Evolutionary conservation across 2,113 vertebrate species (phyloP).

Genomic region (Coregonus clupeaformis): DNA sequence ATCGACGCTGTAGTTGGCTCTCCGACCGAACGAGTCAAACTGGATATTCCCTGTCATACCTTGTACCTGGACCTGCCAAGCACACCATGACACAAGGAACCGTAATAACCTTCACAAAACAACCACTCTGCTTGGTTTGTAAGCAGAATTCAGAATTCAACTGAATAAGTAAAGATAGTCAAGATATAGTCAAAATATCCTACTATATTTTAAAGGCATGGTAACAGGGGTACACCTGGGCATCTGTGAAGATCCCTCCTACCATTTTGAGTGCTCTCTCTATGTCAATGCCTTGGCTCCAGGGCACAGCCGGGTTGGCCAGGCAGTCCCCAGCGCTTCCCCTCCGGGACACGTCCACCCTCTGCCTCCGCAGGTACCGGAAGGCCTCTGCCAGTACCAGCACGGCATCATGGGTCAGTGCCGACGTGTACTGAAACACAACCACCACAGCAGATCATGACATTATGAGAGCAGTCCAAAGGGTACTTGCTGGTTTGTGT

Average conservation of each 20-base stretch:
- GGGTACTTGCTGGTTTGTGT: too few species aligned
- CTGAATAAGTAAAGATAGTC: too few species aligned
- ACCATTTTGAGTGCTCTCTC: conserved; percentile 99
- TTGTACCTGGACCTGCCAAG: conserved; percentile 89
- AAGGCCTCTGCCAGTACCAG: conserved; percentile 95
- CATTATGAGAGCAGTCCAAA: too few species aligned
- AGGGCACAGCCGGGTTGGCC: conserved; percentile 95
- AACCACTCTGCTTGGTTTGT: too few species aligned
- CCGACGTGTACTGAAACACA: conserved; percentile 89
- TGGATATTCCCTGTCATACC: conserved; percentile 99
- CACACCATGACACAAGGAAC: conserved; percentile 11
- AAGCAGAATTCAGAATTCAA: too few species aligned
- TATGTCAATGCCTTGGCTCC: conserved; percentile 99
- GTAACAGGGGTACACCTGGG: too few species aligned
- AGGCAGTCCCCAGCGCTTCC: conserved; percentile 96
- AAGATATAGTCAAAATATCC: too few species aligned
- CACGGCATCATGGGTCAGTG: conserved; percentile 92
- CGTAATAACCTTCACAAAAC: background rate
- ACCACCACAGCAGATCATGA: background rate
- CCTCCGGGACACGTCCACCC: conserved; percentile 93
- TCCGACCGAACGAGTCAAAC: conserved; percentile 94
- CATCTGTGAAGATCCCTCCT: conserved; percentile 36
- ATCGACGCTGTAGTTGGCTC: conserved; percentile 95
- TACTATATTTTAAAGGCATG: too few species aligned
- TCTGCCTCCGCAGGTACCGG: conserved; percentile 90